Evolutionary conservation across 2,888 invertebrate genomes (phyloP).

Genomic region (Microctonus aethiopoides): DNA sequence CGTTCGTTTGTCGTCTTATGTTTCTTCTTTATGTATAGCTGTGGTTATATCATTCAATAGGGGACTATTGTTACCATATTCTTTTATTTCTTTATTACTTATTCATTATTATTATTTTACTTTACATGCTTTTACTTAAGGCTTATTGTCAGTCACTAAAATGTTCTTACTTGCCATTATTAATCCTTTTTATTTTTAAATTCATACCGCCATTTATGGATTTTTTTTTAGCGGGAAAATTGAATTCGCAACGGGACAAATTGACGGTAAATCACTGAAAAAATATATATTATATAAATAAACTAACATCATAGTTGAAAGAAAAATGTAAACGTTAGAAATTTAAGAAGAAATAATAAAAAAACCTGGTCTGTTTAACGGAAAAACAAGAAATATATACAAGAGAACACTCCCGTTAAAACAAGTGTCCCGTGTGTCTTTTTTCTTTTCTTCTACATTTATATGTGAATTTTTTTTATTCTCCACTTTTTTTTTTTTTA

Average conservation of each 20-base stretch:
- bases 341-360: constrained; percentile 10
- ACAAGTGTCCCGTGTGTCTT: neutral
- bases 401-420: constrained; percentile 14
- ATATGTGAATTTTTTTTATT: constrained; percentile 10
- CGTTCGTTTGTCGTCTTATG: neutral
- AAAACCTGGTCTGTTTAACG: constrained; percentile 9
- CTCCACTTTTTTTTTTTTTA: neutral
- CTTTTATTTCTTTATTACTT: neutral
- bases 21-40: neutral
- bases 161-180: no score
- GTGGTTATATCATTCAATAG: neutral
- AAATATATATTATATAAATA: neutral
- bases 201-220: neutral
- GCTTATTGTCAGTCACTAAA: neutral
- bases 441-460: neutral
- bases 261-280: neutral
- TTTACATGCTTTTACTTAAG: neutral
- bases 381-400: neutral
- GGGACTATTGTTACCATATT: neutral
- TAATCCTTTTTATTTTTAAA: neutral
- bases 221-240: constrained; percentile 5
- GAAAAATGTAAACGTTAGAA: constrained; percentile 3
- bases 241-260: constrained; percentile 18
- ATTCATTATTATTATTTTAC: neutral
- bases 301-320: neutral